These are phyloP conservation scores for Cyclopterus lumpus DNA, from an alignment of 2,797 vertebrate genomes.

Conservation along the genomic window DNA sequence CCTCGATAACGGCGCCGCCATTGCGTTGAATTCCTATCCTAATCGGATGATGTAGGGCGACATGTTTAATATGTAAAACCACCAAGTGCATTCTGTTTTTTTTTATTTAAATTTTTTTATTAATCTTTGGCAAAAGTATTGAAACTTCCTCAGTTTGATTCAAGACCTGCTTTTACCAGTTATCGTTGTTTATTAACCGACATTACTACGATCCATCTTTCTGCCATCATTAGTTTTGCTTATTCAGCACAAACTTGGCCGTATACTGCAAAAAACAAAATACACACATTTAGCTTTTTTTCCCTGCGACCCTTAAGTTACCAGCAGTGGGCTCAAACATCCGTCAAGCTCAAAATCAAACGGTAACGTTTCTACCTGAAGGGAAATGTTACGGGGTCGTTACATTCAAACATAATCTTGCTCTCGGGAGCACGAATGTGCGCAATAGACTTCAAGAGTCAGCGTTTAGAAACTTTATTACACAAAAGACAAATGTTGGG, in stretches of 20 bases:
- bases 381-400: neutral
- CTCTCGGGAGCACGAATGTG: neutral
- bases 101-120: no score
- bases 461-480: neutral
- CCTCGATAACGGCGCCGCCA: no score
- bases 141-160: neutral
- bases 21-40: neutral
- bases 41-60: neutral
- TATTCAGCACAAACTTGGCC: neutral
- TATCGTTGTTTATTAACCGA: neutral
- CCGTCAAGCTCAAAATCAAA: neutral
- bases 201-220: neutral
- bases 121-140: neutral
- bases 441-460: neutral
- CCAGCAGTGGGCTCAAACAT: neutral
- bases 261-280: neutral
- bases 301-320: neutral
- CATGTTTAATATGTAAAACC: neutral
- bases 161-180: neutral
- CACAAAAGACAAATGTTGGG: neutral
- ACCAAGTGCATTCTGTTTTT: neutral
- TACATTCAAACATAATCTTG: neutral
- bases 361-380: neutral
- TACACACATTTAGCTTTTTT: neutral
- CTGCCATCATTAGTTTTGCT: neutral